Conservation (phyloP, 2,888 invertebrate species). For the Caenorhabditis parvicauda region DNA sequence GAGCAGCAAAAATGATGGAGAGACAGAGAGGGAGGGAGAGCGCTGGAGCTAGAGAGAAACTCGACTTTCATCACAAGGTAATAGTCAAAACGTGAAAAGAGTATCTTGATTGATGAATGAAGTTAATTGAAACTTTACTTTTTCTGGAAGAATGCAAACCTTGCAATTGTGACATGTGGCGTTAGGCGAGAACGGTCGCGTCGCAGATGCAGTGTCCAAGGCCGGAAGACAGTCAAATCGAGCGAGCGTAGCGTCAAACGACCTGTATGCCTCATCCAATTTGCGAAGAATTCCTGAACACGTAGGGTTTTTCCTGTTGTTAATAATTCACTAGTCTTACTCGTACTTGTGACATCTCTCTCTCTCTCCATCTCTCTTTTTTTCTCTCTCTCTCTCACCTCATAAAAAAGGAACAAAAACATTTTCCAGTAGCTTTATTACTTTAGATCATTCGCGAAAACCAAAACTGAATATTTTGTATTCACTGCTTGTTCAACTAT, state of each 20-base stretch:
- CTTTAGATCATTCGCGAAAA: too few species aligned
- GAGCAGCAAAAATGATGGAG: too few species aligned
- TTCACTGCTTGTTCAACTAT: too few species aligned
- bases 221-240: conserved; percentile 58
- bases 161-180: conserved; percentile 59
- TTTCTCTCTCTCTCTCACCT: conserved; percentile 6
- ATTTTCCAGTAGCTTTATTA: too few species aligned
- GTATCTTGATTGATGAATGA: neutral
- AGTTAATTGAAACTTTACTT: neutral
- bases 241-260: conserved; percentile 33
- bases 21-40: too few species aligned
- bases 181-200: conserved; percentile 61
- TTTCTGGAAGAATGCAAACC: conserved; percentile 26
- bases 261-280: conserved; percentile 33
- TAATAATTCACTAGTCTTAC: neutral
- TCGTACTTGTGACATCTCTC: neutral
- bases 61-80: conserved; percentile 1
- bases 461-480: too few species aligned
- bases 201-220: conserved; percentile 53
- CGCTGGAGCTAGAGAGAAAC: too few species aligned
- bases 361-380: neutral
- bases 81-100: neutral
- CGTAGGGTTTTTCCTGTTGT: neutral
- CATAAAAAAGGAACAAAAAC: too few species aligned
- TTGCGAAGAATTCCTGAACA: conserved; percentile 15